Conservation (phyloP, 1,140 invertebrate genomes). For the Sitophilus oryzae region DNA sequence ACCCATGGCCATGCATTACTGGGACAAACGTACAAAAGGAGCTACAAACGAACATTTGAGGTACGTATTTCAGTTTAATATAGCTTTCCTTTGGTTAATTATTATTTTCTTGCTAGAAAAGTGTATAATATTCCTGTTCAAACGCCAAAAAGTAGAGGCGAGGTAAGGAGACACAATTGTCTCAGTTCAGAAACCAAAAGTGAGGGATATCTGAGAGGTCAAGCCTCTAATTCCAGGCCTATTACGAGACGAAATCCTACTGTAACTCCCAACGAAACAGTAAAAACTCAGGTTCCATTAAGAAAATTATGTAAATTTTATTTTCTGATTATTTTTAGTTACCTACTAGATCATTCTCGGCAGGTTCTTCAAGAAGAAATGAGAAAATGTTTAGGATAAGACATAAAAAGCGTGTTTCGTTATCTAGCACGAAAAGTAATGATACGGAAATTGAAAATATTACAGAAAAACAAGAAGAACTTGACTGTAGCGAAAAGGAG, state of each 20-base stretch:
- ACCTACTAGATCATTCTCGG: neutral
- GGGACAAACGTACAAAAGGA: slow-evolving; percentile 6
- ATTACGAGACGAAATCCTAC: slow-evolving; percentile 13
- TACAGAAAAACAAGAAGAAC: neutral
- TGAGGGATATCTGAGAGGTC: slow-evolving; percentile 2
- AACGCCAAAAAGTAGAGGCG: slow-evolving; percentile 5
- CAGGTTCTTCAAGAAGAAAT: neutral
- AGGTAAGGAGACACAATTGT: slow-evolving; percentile 15
- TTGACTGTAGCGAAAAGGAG: too few species aligned
- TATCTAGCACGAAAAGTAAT: slow-evolving; percentile 1
- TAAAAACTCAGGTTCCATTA: neutral
- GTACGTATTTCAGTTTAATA: slow-evolving; percentile 1
- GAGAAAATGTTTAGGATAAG: slow-evolving; percentile 6
- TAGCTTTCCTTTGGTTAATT: neutral
- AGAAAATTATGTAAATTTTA: neutral
- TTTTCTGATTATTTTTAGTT: neutral
- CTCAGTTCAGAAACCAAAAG: slow-evolving; percentile 11
- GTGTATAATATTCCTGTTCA: slow-evolving; percentile 6
- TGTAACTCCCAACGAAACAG: slow-evolving; percentile 4
- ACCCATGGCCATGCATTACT: slow-evolving; percentile 10
- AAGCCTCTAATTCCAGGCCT: slow-evolving; percentile 11
- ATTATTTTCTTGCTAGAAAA: neutral
- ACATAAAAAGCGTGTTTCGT: slow-evolving; percentile 1
- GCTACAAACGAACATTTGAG: slow-evolving; percentile 14
- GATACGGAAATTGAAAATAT: neutral